These are phyloP conservation scores for Meteorus sp. DNA, from an alignment of 1,140 invertebrate species.

Conservation along the genomic window DNA sequence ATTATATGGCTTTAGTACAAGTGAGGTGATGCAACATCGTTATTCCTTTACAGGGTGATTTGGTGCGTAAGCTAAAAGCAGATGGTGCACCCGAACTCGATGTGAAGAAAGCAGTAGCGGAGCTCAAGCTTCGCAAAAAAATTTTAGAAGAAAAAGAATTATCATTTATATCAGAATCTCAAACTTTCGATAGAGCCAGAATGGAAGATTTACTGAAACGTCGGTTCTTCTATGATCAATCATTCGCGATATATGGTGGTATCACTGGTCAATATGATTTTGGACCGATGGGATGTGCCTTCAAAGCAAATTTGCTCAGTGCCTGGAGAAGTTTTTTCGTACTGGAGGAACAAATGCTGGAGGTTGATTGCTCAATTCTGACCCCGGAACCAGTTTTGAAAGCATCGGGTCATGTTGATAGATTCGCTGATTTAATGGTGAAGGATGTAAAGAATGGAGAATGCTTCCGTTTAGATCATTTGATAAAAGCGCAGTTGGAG, in stretches of 20 bases:
- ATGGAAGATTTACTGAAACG: conserved; percentile 98
- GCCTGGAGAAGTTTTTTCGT: conserved; percentile 97
- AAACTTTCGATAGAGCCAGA: conserved; percentile 85
- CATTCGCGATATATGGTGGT: conserved; percentile 99
- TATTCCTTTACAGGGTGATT: conserved; percentile 71
- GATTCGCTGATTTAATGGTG: conserved; percentile 99
- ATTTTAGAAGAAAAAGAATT: conserved; percentile 92
- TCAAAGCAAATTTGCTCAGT: conserved; percentile 93
- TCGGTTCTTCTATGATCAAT: conserved; percentile 97
- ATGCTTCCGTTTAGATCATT: conserved; percentile 95
- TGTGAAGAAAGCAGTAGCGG: conserved; percentile 90
- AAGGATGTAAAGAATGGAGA: conserved; percentile 96
- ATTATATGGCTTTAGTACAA: no score
- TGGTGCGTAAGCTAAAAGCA: conserved; percentile 85
- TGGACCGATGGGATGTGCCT: conserved; percentile 98
- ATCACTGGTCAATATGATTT: conserved; percentile 93
- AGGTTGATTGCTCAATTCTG: conserved; percentile 96
- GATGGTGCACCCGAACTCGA: conserved; percentile 87
- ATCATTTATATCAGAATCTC: conserved; percentile 72
- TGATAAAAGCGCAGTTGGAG: conserved; percentile 96
- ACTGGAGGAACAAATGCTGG: conserved; percentile 96
- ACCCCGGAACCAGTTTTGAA: conserved; percentile 96
- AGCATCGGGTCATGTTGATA: conserved; percentile 97
- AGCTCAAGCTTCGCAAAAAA: conserved; percentile 90
- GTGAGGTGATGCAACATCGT: background rate